phyloP scores from a whole-genome alignment of 2,113 vertebrate species.

The Mormoops blainvillei region DNA sequence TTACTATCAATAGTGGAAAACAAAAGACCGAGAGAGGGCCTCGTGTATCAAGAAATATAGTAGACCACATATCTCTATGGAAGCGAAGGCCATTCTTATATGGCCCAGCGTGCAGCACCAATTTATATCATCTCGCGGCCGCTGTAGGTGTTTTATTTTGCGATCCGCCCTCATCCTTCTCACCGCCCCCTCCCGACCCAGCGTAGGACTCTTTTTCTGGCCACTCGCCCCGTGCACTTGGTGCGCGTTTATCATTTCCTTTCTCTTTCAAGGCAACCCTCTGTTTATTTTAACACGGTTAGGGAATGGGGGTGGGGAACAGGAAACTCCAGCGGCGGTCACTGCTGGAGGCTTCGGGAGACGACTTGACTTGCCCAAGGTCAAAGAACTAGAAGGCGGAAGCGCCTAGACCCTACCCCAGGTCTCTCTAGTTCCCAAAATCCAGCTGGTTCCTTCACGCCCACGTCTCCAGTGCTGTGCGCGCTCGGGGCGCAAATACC shows the following conservation, averaged over 20 bases:
- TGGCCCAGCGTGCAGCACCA: not conserved
- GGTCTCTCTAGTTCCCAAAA: not conserved
- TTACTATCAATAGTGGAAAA: slow-evolving; percentile 65
- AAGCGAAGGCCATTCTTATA: not conserved
- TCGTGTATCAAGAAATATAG: slow-evolving; percentile 62
- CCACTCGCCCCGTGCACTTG: not conserved
- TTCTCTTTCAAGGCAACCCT: slow-evolving; percentile 40
- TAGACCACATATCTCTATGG: slow-evolving; percentile 52
- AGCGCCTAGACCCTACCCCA: not conserved
- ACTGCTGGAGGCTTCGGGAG: not conserved
- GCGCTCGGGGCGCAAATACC: slow-evolving; percentile 13
- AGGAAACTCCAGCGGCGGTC: not conserved
- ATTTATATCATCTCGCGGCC: not conserved
- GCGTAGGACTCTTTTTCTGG: not conserved
- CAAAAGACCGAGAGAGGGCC: slow-evolving; percentile 75
- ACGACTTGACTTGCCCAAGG: slow-evolving; percentile 52
- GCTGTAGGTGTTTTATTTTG: not conserved
- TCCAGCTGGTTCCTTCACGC: not conserved
- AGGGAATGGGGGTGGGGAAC: slow-evolving; percentile 63
- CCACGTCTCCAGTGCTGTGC: not conserved
- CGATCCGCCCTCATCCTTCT: not conserved
- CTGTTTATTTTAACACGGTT: slow-evolving; percentile 62
- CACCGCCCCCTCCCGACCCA: not conserved
- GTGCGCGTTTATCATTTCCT: slow-evolving; percentile 7
- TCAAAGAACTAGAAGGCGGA: slow-evolving; percentile 33